A percentile compares a stretch with the other conserved stretches of the same genome.
Evolutionary conservation across 1,140 invertebrate genomes (phyloP).

Genomic region (Coptotermes formosanus): DNA sequence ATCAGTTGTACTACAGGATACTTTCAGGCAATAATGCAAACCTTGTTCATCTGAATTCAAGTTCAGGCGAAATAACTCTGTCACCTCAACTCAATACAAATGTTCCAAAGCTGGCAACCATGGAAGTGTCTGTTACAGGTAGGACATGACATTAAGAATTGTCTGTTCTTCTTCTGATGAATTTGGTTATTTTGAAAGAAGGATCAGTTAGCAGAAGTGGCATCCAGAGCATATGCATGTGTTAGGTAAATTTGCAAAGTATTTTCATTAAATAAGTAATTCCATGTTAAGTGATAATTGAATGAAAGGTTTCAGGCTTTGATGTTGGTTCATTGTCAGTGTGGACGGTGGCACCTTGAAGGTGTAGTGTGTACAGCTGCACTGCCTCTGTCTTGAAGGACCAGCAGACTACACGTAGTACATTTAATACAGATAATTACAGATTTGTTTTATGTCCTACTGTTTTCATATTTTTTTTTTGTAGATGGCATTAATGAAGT

Average conservation of each 20-base stretch:
- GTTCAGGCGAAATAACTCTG: slow-evolving; percentile 80
- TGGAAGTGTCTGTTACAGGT: slow-evolving; percentile 92
- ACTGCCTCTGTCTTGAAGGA: too few species aligned
- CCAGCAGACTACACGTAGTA: too few species aligned
- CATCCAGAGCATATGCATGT: background rate
- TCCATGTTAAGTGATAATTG: too few species aligned
- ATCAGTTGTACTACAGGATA: slow-evolving; percentile 73
- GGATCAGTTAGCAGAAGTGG: too few species aligned
- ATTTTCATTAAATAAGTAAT: background rate
- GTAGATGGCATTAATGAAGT: slow-evolving; percentile 88
- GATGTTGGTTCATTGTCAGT: too few species aligned
- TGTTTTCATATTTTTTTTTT: background rate
- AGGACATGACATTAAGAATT: slow-evolving; percentile 38
- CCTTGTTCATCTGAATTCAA: slow-evolving; percentile 78
- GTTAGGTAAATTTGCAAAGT: background rate
- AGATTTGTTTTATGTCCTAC: background rate
- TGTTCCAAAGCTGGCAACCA: slow-evolving; percentile 87
- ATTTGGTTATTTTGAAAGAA: too few species aligned
- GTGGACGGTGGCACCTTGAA: too few species aligned
- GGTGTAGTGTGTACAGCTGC: too few species aligned
- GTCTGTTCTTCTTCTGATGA: background rate
- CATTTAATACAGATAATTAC: background rate
- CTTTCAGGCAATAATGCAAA: slow-evolving; percentile 92
- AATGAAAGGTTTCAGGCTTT: too few species aligned
- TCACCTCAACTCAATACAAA: slow-evolving; percentile 94